These are phyloP conservation scores for Chydorus sphaericus DNA, from an alignment of 2,888 invertebrate genomes.

Conservation along the genomic window DNA sequence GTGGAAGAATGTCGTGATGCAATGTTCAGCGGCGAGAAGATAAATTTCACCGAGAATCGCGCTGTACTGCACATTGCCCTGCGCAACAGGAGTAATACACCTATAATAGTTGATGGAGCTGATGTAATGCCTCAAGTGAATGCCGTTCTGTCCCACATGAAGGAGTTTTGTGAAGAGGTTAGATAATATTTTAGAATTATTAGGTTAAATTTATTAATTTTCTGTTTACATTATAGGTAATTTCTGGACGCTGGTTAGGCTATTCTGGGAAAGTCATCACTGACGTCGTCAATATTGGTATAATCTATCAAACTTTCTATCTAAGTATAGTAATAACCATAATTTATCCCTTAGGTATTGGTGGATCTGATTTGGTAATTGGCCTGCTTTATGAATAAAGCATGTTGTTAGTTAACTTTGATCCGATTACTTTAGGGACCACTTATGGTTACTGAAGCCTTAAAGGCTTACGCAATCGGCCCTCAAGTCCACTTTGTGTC, in stretches of 20 bases:
- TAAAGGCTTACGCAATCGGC: slow-evolving; percentile 78
- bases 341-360: no score
- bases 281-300: slow-evolving; percentile 98
- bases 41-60: slow-evolving; percentile 93
- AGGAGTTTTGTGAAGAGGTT: slow-evolving; percentile 71
- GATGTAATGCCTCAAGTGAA: slow-evolving; percentile 91
- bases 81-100: slow-evolving; percentile 62
- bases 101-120: slow-evolving; percentile 66
- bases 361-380: slow-evolving; percentile 56
- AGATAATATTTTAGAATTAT: no score
- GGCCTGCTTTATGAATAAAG: slow-evolving; percentile 20
- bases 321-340: no score
- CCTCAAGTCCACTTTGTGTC: slow-evolving; percentile 90
- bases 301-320: no score
- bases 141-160: slow-evolving; percentile 83
- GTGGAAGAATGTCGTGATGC: slow-evolving; percentile 73
- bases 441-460: slow-evolving; percentile 95
- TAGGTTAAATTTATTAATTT: background rate
- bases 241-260: slow-evolving; percentile 43
- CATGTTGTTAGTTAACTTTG: background rate
- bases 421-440: slow-evolving; percentile 49
- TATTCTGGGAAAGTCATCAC: slow-evolving; percentile 88
- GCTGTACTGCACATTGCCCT: slow-evolving; percentile 91
- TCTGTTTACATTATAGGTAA: slow-evolving; percentile 27
- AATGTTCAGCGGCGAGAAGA: slow-evolving; percentile 86